Base-by-base conservation (phyloP, 92 coral and sea anemone species). In the Epizoanthus illoricatus region DNA sequence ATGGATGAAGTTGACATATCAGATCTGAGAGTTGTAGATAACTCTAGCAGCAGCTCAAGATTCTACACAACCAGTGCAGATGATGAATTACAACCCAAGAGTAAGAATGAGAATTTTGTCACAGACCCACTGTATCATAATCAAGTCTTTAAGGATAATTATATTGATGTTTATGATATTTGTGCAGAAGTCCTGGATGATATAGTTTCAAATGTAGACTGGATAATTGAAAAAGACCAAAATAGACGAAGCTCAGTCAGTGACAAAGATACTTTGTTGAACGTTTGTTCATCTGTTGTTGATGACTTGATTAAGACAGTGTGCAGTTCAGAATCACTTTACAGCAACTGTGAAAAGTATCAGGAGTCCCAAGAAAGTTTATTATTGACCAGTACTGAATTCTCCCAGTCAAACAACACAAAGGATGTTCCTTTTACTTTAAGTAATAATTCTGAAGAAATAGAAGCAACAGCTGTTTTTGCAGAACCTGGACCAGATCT, bases 1-100 rank as follows among this genome's bases (percentile, higher is more conserved):
- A 89, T 89, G 92, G 92, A 89, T 40, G 89, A 73, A 40, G 84
- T 89, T 5, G 89, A 89, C 47, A 54, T 76, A 19, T 64, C 59
- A 13, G 89, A 84, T n/a, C 89, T 89, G 23, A 80, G n/a, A 47
- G 85, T 86, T 8, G 58, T 71, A 3, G 42, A 64, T 45, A 47
- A 63, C 58, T 63, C 59, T 41, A 7, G 5, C 43, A 45, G n/a
- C 23, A 19, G 17, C 23, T 4, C 56, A 7, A 78, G 82, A 21
- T 10, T 5, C 8, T 16, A 10, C 20, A 49, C 56, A 52, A 5
- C 15, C 13, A 52, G 56, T 52, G 15, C 56, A 1, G 56, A 52
- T 52, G 10, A 52, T 52, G 56, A 52, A 52, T 52, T 43, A 20
- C 60, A 20, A 11, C 4, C 43, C 59, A 60, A 52, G 56, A 52